A percentile compares a stretch with the other conserved stretches of the same genome.
Evolutionary conservation across 2,113 vertebrate species (phyloP).

Genomic region (Xiphophorus couchianus): DNA sequence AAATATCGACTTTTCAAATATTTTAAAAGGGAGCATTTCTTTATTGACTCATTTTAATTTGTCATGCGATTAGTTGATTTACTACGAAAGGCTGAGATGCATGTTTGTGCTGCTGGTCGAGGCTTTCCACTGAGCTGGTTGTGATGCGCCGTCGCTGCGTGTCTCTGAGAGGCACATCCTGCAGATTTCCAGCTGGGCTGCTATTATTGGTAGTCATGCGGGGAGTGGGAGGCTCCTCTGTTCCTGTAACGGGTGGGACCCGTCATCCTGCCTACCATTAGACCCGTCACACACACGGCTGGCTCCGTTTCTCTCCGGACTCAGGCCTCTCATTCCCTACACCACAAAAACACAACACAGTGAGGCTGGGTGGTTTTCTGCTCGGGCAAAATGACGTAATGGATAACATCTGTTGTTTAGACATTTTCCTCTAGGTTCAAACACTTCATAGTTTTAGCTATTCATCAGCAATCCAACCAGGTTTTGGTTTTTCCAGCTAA

Average conservation of each 20-base stretch:
- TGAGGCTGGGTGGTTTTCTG: background rate
- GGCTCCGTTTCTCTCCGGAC: constrained; percentile 7
- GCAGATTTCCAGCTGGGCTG: constrained; percentile 38
- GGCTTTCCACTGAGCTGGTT: background rate
- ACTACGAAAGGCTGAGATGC: no score
- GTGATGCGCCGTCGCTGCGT: constrained; percentile 22
- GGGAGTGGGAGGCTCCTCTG: constrained; percentile 35
- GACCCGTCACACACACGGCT: constrained; percentile 15
- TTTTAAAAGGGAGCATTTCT: no score
- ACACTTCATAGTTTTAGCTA: background rate
- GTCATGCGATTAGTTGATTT: no score
- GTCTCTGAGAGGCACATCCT: constrained; percentile 19
- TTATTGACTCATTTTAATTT: no score
- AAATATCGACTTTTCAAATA: no score
- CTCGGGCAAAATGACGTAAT: background rate
- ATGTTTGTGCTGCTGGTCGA: constrained; percentile 13
- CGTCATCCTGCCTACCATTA: constrained; percentile 32
- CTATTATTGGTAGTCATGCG: constrained; percentile 37
- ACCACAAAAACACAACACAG: constrained; percentile 8
- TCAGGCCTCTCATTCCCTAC: background rate
- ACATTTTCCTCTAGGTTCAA: background rate
- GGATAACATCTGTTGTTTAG: background rate
- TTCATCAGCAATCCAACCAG: background rate
- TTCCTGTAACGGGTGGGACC: constrained; percentile 36
- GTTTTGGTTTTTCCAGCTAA: background rate